Base-by-base conservation (phyloP, 1,140 invertebrate species). In the Drosophila trapezifrons region DNA sequence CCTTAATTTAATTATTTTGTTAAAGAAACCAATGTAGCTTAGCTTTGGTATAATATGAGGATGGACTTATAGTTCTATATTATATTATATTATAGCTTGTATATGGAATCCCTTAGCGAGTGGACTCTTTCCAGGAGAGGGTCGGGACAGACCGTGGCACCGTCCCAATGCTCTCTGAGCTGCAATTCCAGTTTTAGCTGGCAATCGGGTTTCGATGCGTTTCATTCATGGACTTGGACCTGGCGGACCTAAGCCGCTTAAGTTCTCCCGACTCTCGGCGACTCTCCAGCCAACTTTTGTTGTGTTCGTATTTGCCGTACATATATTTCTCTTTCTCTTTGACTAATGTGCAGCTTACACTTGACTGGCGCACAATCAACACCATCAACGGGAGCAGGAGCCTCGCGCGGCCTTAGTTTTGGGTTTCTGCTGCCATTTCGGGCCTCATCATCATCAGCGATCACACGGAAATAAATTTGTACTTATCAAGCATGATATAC, bases 331-430 rank as follows among this genome's bases (percentile, higher is more conserved):
- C 42, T 42, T 71, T 43, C 12, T 58, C 73, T 83, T 87, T 87
- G 84, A 87, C 84, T 87, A 87, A 87, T 87, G 84, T 87, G 76
- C 84, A 87, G 80, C 84, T 89, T 87, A 87, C 84, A 87, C 84
- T 87, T 87, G 84, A 87, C 84, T 89, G 84, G 80, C 84, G 80
- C 84, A 89, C 84, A 87, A 87, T 87, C 84, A 87, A 87, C 84
- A 89, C 84, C 84, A 87, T 84, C 83, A 71, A 64, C 75, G 59
- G 62, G 77, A 59, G 51, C 57, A 56, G 42, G 62, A 51, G 60
- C 59, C 52, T 66, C 72, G 51, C 63, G 64, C 56, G 20, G 47
- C 42, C 25, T 40, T 37, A 22, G 65, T 22, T 56, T 38, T 46
- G 13, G 25, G 22, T 37, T 62, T 27, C 43, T 18, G 32, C 35